Evolutionary conservation across 2,888 invertebrate species (phyloP), one percentile per base, ranked within the genome.

Genomic region (Drosophila ezoana): DNA sequence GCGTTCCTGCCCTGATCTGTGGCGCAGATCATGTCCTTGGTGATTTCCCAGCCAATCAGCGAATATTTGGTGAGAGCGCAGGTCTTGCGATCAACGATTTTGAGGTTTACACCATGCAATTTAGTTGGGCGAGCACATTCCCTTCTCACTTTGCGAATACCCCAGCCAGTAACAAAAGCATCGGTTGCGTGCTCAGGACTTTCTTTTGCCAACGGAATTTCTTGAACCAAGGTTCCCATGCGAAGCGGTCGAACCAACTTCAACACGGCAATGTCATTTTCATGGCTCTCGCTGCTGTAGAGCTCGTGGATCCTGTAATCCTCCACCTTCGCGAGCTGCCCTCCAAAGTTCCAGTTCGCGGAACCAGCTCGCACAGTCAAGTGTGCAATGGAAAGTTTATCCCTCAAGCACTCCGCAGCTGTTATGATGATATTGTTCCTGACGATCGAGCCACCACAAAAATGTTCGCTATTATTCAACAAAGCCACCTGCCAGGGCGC

Each of bases 21-120:
- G 44, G 64, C 64, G 32, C 64, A 64, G n/a, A 64, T 33, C 64
- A 61, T 64, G 16, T 64, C 64, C 63, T 23, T 40, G 3, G 61
- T 51, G 32, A 64, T 64, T 8, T 10, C 38, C 18, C 32, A 58
- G 33, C 58, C 58, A 14, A 23, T 8, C 14, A 32, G 3, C 3
- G 54, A 9, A n/a, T 58, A 58, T 32, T 41, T 47, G 23, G 59
- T 33, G 11, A 11, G 2, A 0, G 20, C 23, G 38, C 63, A 64
- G 2, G 3, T 6, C 10, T 10, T 3, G 1, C 23, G 37, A 49
- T 40, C 33, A 28, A 64, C 10, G 16, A 52, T 45, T 35, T 20
- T 37, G 10, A 60, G 13, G 6, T 13, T 1, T 5, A 49, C 41
- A 0, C 62, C 48, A 11, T 37, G 38, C 40, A 61, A 11, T 1